Conservation (phyloP, 2,888 invertebrate species). For the Acrobasis repandana region DNA sequence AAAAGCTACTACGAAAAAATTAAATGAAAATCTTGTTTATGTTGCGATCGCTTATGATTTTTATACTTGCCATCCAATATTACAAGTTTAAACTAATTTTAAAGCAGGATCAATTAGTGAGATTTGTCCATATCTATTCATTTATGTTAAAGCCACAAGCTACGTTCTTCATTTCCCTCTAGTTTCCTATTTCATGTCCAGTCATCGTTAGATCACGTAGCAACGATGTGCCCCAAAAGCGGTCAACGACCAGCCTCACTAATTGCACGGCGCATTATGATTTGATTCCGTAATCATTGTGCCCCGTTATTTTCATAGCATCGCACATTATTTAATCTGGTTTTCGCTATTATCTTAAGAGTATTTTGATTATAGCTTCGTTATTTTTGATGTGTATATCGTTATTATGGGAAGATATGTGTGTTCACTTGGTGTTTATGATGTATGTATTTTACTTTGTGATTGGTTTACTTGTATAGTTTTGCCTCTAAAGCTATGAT, state of each 20-base stretch:
- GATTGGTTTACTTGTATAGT: neutral
- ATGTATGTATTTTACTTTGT: neutral
- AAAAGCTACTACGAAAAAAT: no score
- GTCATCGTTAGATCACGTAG: neutral
- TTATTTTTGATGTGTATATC: slow-evolving; percentile 6
- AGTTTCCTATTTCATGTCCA: neutral
- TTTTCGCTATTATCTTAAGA: slow-evolving; percentile 21
- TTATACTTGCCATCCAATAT: no score
- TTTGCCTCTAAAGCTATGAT: neutral
- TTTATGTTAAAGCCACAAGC: no score
- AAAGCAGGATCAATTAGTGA: no score
- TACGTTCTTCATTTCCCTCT: no score
- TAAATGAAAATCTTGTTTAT: no score
- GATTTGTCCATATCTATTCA: no score
- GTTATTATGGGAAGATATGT: slow-evolving; percentile 4
- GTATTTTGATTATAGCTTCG: slow-evolving; percentile 19
- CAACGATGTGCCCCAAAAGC: slow-evolving; percentile 11
- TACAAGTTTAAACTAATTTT: no score
- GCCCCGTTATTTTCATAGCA: slow-evolving; percentile 28
- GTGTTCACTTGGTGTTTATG: neutral
- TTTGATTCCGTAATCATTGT: slow-evolving; percentile 25
- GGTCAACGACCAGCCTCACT: slow-evolving; percentile 14
- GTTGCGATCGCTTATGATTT: no score
- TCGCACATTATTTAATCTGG: slow-evolving; percentile 23
- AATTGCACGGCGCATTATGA: slow-evolving; percentile 22